Conservation (phyloP, 2,888 invertebrate genomes). For the Liopterus haemorrhoidalis region DNA sequence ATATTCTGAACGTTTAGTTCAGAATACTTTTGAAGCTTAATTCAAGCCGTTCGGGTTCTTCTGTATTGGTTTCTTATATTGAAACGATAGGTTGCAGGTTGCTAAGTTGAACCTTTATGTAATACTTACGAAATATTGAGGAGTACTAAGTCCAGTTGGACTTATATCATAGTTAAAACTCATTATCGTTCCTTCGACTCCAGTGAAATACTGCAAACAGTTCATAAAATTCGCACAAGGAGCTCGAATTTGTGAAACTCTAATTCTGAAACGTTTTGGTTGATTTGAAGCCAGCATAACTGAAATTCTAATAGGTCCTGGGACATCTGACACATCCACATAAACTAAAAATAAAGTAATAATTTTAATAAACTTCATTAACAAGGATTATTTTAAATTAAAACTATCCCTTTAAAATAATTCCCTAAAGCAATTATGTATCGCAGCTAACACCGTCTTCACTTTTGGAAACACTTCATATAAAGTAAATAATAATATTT, state of each 20-base stretch:
- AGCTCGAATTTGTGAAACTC: constrained; percentile 52
- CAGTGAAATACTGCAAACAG: constrained; percentile 60
- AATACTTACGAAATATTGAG: constrained; percentile 57
- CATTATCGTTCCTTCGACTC: constrained; percentile 55
- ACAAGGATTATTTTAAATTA: too few relatives aligned
- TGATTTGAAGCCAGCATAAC: constrained; percentile 55
- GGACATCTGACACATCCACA: constrained; percentile 59
- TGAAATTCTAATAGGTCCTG: constrained; percentile 60
- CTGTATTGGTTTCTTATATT: too few relatives aligned
- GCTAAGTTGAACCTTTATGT: too few relatives aligned
- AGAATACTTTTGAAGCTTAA: too few relatives aligned
- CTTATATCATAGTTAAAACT: constrained; percentile 62
- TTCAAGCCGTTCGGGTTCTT: too few relatives aligned
- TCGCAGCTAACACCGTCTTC: too few relatives aligned
- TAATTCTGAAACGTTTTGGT: constrained; percentile 57
- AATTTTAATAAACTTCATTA: background rate
- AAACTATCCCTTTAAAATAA: too few relatives aligned
- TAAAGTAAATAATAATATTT: too few relatives aligned
- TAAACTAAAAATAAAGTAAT: constrained; percentile 53
- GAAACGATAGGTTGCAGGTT: too few relatives aligned
- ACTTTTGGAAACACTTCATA: too few relatives aligned
- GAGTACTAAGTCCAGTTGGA: constrained; percentile 37
- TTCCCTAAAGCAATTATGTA: too few relatives aligned
- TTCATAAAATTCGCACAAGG: constrained; percentile 45
- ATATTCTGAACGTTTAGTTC: too few relatives aligned